Base-by-base conservation (phyloP, 2,888 invertebrate species). In the Neoitamus cyanurus region DNA sequence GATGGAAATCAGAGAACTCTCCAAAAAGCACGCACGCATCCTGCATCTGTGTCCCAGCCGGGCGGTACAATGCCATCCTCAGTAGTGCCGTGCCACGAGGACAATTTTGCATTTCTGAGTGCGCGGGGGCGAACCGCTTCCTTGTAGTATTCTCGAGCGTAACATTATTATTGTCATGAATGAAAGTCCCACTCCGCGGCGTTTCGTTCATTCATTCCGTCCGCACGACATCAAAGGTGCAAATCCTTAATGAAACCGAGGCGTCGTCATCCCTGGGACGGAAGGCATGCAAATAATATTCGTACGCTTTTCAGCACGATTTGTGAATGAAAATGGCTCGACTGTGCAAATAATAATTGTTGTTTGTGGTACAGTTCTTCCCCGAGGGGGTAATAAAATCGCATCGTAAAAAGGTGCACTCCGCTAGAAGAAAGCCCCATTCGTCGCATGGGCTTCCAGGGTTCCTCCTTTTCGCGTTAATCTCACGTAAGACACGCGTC, bases 301-400 rank as follows among this genome's bases (percentile, higher is more conserved):
- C 28, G 36, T 83, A 82, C 72, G 73, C 48, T 73, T 83, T 73
- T 48, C 83, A 31, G 31, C 73, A 75, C 58, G 73, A 83, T 83
- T 83, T 83, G 48, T 83, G 83, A 83, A 83, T 83, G 83, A 83
- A 83, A 83, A 83, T 83, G n/a, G 25, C 37, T 7, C 37, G 15
- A 5, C 25, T 37, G 58, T 80, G 82, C 69, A 82, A 82, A 36
- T 82, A 82, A 36, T 82, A 82, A 82, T 82, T 82, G 82, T 69
- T n/a, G 82, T 68, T 68, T 36, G 31, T 69, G 82, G 68, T 82
- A 37, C 69, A 28, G 4, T 28, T 25, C 15, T 28, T 37, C 82
- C 80, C 42, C n/a, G 42, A 13, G 69, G 82, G 30, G 82, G 42
- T 82, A 37, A 82, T 36, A 69, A 31, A 82, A 82, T 82, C 69